Conservation (phyloP, 1,140 invertebrate genomes). For the Heliconius hewitsoni region DNA sequence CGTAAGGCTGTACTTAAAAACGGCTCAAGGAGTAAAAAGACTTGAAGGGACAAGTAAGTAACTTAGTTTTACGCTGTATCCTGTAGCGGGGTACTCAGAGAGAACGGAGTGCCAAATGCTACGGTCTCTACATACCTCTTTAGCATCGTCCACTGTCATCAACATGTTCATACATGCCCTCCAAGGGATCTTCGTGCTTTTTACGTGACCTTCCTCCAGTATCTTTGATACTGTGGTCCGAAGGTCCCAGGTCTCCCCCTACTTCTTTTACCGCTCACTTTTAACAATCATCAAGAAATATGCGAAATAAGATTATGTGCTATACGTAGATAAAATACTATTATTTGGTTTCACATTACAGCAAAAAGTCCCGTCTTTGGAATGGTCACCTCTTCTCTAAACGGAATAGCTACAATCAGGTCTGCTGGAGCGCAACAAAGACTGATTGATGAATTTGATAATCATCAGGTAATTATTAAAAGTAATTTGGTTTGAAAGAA, state of each 20-base stretch:
- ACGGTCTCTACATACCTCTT: no score
- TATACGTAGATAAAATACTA: not conserved
- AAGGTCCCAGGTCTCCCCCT: no score
- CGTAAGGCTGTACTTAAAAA: constrained; percentile 88
- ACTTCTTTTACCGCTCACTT: no score
- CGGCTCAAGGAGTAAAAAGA: constrained; percentile 91
- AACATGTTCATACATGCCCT: no score
- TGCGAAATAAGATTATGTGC: not conserved
- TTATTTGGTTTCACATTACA: constrained; percentile 59
- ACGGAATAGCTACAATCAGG: constrained; percentile 89
- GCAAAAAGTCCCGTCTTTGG: constrained; percentile 90
- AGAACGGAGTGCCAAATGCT: no score
- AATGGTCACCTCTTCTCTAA: constrained; percentile 88
- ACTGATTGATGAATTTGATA: constrained; percentile 86
- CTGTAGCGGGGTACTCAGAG: no score
- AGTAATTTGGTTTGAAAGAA: no score
- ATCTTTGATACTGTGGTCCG: no score
- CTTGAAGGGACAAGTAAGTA: constrained; percentile 90
- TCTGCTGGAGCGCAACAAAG: constrained; percentile 84
- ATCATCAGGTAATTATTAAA: constrained; percentile 80
- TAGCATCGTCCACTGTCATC: no score
- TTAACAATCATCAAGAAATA: not conserved
- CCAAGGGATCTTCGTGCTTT: no score
- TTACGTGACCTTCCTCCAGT: no score
- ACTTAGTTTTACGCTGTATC: no score